These are phyloP conservation scores for Sorex fumeus DNA, from an alignment of 2,113 vertebrate species.

Conservation along the genomic window DNA sequence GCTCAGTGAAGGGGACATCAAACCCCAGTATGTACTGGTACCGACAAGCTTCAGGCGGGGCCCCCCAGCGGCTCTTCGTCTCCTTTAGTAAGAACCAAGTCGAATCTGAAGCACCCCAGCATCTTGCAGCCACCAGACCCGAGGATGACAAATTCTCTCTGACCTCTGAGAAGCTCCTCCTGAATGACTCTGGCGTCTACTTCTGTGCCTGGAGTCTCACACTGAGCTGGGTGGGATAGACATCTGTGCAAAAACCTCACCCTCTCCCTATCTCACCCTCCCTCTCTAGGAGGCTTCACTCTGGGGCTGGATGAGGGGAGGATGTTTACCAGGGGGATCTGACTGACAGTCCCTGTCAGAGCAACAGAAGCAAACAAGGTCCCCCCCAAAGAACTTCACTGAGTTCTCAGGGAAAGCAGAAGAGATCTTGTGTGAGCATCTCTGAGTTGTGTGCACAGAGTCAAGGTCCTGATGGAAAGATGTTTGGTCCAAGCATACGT, in stretches of 20 bases:
- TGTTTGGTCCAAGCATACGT: rapidly evolving
- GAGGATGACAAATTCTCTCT: neutral
- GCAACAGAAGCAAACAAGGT: neutral
- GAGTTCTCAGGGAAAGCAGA: neutral
- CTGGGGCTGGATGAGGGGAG: neutral
- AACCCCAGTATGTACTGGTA: slow-evolving; percentile 80
- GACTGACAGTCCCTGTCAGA: neutral
- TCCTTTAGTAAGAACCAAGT: rapidly evolving
- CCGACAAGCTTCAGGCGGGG: neutral
- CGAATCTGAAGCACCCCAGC: rapidly evolving
- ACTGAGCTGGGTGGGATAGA: slow-evolving; percentile 33
- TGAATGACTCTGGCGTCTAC: slow-evolving; percentile 63
- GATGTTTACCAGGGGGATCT: neutral
- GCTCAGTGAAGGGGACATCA: neutral
- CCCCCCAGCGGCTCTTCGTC: slow-evolving; percentile 60
- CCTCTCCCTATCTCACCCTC: neutral
- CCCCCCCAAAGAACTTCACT: neutral
- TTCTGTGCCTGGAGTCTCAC: slow-evolving; percentile 83
- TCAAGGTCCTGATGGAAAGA: rapidly evolving
- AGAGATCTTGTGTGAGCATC: neutral
- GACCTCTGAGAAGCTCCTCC: slow-evolving; percentile 21
- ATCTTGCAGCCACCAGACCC: slow-evolving; percentile 59
- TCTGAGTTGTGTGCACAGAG: rapidly evolving
- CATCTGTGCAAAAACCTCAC: slow-evolving; percentile 79
- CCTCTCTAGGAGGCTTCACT: neutral